Evolutionary conservation across 2,888 invertebrate species (phyloP).

Genomic region (Melieria omissa): DNA sequence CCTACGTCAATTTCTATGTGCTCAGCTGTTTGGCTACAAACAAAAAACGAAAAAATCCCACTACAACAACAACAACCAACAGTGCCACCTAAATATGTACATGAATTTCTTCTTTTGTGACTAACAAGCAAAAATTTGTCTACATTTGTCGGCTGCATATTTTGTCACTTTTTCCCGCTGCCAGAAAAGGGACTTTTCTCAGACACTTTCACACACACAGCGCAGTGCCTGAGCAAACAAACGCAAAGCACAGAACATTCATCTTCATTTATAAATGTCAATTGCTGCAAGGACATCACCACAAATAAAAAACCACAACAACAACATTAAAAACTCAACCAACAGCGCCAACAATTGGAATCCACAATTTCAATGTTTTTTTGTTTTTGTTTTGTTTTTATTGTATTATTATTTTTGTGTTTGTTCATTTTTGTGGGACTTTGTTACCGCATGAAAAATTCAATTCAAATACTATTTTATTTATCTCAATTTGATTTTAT

Average conservation of each 20-base stretch:
- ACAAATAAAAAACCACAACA: background rate
- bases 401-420: no score
- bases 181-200: background rate
- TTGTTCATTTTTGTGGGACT: no score
- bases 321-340: no score
- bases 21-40: no score
- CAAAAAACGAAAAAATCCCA: no score
- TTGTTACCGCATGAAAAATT: constrained; percentile 25
- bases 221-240: background rate
- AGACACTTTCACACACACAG: background rate
- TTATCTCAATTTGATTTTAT: constrained; percentile 16
- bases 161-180: background rate
- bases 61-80: no score
- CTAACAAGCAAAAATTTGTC: constrained; percentile 4
- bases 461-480: constrained; percentile 34
- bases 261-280: constrained; percentile 36
- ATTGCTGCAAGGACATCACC: background rate
- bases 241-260: constrained; percentile 17
- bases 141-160: background rate
- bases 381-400: no score
- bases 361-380: no score
- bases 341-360: no score
- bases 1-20: no score
- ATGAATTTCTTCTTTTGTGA: no score
- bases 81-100: no score